phyloP scores from a whole-genome alignment of 2,113 vertebrate genomes.

The Trichechus manatus region DNA sequence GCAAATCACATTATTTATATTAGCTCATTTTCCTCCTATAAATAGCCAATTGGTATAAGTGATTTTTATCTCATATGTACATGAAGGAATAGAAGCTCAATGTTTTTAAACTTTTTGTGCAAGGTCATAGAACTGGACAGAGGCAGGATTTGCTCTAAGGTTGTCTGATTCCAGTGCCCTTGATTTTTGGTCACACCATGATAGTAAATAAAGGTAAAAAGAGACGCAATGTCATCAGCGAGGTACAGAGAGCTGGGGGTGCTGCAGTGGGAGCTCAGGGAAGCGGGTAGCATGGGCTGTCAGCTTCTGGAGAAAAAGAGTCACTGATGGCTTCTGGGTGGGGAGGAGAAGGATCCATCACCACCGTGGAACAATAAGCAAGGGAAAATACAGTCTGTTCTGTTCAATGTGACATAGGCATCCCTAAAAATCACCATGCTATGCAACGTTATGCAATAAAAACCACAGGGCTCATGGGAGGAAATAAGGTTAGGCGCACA shows the following conservation, averaged over 20 bases:
- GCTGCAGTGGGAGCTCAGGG: not conserved
- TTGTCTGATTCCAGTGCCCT: not conserved
- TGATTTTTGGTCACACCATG: not conserved
- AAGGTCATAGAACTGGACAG: not conserved
- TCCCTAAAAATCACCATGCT: not conserved
- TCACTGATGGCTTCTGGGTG: not conserved
- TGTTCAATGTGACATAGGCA: accelerated
- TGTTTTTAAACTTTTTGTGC: not conserved
- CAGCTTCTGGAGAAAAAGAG: not conserved
- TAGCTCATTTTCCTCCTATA: not conserved
- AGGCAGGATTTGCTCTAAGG: not conserved
- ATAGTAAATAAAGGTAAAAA: not conserved
- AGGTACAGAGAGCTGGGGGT: not conserved
- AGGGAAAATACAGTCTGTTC: not conserved
- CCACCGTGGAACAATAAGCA: not conserved
- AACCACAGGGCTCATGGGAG: not conserved
- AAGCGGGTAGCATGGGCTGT: accelerated
- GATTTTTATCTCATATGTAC: not conserved
- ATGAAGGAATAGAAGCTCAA: not conserved
- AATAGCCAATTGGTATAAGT: not conserved
- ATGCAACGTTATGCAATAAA: not conserved
- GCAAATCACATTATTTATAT: not conserved
- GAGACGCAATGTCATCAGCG: accelerated
- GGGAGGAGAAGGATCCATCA: not conserved
- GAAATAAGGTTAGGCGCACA: not conserved